Evolutionary conservation across 2,113 vertebrate species (phyloP).

Genomic region (Gavia stellata): DNA sequence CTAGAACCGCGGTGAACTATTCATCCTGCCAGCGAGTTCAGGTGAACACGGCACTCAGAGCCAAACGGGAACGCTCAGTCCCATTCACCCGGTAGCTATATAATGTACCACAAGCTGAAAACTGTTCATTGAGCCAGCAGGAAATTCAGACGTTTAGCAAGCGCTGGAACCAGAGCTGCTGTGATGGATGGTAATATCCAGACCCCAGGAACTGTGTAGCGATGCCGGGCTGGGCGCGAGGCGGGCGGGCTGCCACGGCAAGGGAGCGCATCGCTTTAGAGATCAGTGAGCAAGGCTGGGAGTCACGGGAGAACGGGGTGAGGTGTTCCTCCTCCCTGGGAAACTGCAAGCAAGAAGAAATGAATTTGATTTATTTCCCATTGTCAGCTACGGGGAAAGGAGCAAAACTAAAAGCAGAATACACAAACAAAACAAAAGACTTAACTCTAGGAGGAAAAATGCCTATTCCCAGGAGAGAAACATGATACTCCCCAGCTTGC

Average conservation of each 20-base stretch:
- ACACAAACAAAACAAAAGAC: slow-evolving; percentile 8
- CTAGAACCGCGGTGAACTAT: neutral
- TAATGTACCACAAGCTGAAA: slow-evolving; percentile 62
- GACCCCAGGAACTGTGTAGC: neutral
- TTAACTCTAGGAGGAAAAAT: neutral
- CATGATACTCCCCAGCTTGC: slow-evolving; percentile 51
- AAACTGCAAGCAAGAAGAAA: neutral
- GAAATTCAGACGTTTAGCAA: slow-evolving; percentile 40
- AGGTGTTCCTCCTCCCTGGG: slow-evolving; percentile 19
- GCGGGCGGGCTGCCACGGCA: neutral
- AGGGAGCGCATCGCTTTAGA: neutral
- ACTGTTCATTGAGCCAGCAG: slow-evolving; percentile 56
- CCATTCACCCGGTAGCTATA: slow-evolving; percentile 44
- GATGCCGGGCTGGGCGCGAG: neutral
- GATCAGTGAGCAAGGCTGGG: neutral
- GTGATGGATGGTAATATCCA: slow-evolving; percentile 42
- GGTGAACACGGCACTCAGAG: slow-evolving; percentile 43
- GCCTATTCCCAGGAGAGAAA: slow-evolving; percentile 6
- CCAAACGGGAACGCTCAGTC: slow-evolving; percentile 38
- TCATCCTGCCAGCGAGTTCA: slow-evolving; percentile 58
- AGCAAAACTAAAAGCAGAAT: neutral
- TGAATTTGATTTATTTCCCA: slow-evolving; percentile 19
- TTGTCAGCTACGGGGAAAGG: neutral
- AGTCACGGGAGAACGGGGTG: neutral
- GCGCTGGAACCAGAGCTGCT: slow-evolving; percentile 17